Evolutionary conservation across 2,113 vertebrate species (phyloP), one percentile per base, ranked within the genome.

Genomic region (Nothoprocta pentlandii): DNA sequence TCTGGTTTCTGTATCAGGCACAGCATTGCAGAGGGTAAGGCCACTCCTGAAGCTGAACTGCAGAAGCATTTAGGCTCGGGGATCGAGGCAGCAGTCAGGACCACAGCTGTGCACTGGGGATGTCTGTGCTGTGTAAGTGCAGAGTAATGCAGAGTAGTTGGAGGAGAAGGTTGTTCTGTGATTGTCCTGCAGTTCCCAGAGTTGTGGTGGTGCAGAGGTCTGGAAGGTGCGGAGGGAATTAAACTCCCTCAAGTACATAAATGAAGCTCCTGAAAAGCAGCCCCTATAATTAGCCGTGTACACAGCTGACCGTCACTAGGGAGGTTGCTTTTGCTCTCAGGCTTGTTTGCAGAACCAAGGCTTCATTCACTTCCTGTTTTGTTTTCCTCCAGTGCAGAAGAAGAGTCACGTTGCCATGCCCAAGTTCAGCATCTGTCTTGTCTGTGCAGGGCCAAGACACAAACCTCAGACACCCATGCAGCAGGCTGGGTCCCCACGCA

Each of bases 271-370:
- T 95, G 79, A 92, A 95, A 94, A 94, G 69, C 53, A 91, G 53
- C 68, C 46, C 58, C 90, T 95, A 90, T 96, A 96, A 96, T 97
- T 96, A 97, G 83, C 91, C 87, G 39, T 82, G 81, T 69, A 92
- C 82, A 95, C 63, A 81, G 74, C 0, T 0, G 88, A 92, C 39
- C 41, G 83, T 80, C 90, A 84, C 54, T 2, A 1, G 56, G 79
- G 81, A n/a, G 67, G 47, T 14, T 85, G 68, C 76, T 94, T 86
- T 88, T 92, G 41, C 84, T 95, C 36, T 22, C 34, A 66, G 79
- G 59, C 23, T 85, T 82, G 39, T 96, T 91, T 91, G 90, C 80
- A 89, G 68, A 93, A 81, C 73, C 75, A 93, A 49, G 85, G 26
- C 32, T 75, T 77, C 76, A 41, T 90, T 94, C 75, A 32, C 47